A percentile compares a stretch with the other conserved stretches of the same genome.
Conservation (phyloP, 1,140 invertebrate genomes). For the Rhizoglyphus robini region DNA sequence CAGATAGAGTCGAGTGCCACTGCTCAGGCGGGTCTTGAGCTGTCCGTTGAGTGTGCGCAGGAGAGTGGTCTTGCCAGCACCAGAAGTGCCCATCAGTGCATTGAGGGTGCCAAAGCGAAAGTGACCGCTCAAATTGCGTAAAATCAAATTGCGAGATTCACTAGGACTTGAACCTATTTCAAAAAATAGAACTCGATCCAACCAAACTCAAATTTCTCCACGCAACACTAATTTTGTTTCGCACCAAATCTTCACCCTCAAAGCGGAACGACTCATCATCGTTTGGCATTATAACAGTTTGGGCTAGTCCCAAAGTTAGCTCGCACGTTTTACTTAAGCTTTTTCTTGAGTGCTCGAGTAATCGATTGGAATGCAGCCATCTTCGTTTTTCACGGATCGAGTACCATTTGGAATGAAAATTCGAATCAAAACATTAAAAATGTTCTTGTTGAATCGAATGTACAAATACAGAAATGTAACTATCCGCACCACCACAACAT, state of each 20-base stretch:
- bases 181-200: not conserved
- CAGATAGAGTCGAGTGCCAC: not conserved
- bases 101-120: not conserved
- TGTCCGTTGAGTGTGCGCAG: not conserved
- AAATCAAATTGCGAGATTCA: not conserved
- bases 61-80: not conserved
- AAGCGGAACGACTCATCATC: too few species aligned
- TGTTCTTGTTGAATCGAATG: not conserved
- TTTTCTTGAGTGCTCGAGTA: too few species aligned
- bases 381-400: not conserved
- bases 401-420: not conserved
- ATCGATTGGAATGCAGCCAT: too few species aligned
- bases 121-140: not conserved
- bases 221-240: not conserved
- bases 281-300: not conserved
- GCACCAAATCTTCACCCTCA: too few species aligned
- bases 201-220: not conserved
- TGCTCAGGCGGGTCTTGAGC: not conserved
- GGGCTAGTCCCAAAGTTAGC: too few species aligned
- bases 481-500: not conserved
- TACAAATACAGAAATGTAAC: not conserved
- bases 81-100: slow-evolving; percentile 1
- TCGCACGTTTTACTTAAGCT: too few species aligned
- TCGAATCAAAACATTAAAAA: not conserved
- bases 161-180: not conserved